phyloP scores from a whole-genome alignment of 2,797 vertebrate genomes.

The Neopelma chrysocephalum region DNA sequence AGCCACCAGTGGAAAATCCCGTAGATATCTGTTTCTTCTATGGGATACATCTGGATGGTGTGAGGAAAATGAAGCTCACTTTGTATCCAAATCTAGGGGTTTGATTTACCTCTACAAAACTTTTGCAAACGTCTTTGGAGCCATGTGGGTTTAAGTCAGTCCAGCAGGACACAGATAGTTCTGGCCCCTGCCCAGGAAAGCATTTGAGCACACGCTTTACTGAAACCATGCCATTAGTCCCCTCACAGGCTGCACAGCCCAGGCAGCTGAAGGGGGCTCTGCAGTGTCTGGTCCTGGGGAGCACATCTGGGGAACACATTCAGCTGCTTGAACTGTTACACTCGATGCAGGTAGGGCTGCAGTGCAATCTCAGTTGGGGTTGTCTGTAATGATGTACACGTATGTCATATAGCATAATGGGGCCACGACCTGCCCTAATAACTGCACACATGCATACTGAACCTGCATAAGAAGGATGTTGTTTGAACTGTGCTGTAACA shows the following conservation, averaged over 20 bases:
- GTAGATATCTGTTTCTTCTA: background rate
- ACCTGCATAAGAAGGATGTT: background rate
- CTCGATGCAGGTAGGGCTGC: background rate
- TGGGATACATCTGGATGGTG: background rate
- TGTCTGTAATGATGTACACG: background rate
- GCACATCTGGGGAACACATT: conserved; percentile 66
- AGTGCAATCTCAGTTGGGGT: background rate
- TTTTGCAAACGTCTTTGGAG: conserved; percentile 28
- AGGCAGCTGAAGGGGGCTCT: background rate
- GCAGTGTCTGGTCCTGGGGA: background rate
- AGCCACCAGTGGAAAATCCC: background rate
- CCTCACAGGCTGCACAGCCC: background rate
- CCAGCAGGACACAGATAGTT: background rate
- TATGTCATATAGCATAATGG: conserved; percentile 4
- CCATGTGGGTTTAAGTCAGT: background rate
- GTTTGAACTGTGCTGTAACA: background rate
- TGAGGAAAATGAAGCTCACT: conserved; percentile 25
- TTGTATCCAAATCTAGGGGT: conserved; percentile 1
- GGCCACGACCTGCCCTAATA: background rate
- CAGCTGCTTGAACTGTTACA: background rate
- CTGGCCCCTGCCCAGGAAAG: conserved; percentile 55
- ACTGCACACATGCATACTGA: background rate
- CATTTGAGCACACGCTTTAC: conserved; percentile 23
- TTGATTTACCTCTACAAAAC: conserved; percentile 36
- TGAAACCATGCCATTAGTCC: conserved; percentile 3